Conservation (phyloP, 2,113 vertebrate species). For the Erpornis zantholeuca region DNA sequence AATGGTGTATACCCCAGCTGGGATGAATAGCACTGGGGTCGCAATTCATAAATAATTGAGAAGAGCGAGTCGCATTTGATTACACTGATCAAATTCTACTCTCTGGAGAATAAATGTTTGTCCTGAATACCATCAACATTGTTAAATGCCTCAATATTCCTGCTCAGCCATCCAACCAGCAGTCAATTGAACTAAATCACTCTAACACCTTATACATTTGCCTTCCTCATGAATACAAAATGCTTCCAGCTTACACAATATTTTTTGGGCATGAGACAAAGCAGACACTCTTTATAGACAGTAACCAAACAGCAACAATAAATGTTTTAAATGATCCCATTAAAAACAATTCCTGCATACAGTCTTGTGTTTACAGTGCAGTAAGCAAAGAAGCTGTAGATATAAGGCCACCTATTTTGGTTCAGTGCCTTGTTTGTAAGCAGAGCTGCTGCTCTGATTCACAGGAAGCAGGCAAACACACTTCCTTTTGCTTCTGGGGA, state of each 20-base stretch:
- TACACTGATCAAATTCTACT: slow-evolving; percentile 85
- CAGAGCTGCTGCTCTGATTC: slow-evolving; percentile 10
- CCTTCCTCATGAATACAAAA: slow-evolving; percentile 78
- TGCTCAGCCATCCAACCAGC: slow-evolving; percentile 81
- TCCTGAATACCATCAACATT: slow-evolving; percentile 82
- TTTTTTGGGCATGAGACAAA: slow-evolving; percentile 49
- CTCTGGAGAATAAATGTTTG: slow-evolving; percentile 80
- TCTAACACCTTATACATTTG: slow-evolving; percentile 73
- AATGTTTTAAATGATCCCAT: slow-evolving; percentile 48
- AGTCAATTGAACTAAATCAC: slow-evolving; percentile 81
- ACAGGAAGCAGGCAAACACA: neutral
- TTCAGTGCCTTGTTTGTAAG: neutral
- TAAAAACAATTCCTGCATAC: slow-evolving; percentile 48
- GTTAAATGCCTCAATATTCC: slow-evolving; percentile 81
- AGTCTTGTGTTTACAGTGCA: slow-evolving; percentile 28
- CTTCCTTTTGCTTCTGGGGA: neutral
- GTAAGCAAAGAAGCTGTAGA: neutral
- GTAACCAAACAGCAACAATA: slow-evolving; percentile 53
- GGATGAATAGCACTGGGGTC: slow-evolving; percentile 76
- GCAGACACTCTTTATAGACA: slow-evolving; percentile 49
- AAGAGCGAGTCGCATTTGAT: slow-evolving; percentile 77
- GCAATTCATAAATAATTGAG: slow-evolving; percentile 83
- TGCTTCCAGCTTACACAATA: slow-evolving; percentile 61
- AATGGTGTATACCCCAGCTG: slow-evolving; percentile 84
- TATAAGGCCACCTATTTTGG: neutral